Evolutionary conservation across 2,113 vertebrate genomes (phyloP), one percentile per base, ranked within the genome.

Genomic region (Columbina picui): DNA sequence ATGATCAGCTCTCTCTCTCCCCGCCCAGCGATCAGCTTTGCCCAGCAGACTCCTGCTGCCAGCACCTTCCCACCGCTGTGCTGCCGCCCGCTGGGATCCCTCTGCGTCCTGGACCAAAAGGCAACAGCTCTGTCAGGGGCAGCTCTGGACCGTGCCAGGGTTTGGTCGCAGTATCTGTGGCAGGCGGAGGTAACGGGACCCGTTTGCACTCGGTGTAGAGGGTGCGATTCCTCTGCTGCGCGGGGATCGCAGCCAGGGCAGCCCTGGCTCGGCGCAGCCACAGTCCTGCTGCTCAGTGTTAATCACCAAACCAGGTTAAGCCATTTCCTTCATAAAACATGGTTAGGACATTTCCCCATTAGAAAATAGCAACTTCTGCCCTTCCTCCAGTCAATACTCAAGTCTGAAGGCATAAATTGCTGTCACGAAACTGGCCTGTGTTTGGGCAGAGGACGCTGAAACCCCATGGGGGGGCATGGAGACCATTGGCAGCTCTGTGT

Each of bases 111-210:
- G 1, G 38, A n/a, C 16, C 61, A 21, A 69, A 90, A 53, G 34
- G 39, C n/a, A 60, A 10, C 73, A 67, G 87, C 78, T 70, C 61
- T 55, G 69, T 27, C 26, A 25, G 82, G 68, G 34, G 22, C n/a
- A 43, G 8, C 25, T 70, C 56, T 43, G 61, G 59, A 43, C 22
- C 73, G 59, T 1, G 0, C 38, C 10, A 43, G 26, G 75, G 23
- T 53, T 50, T 0, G 0, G 0, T 1, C 0, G 0, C 9, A 22
- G 74, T 15, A 21, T 25, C 41, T 61, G 73, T 3, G 3, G n/a
- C 1, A 63, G 8, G 13, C 18, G 29, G 55, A 74, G 27, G 67
- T 19, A 67, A 53, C 8, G 2, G 64, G 43, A 63, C 21, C 36
- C 10, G 36, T 8, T 49, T 22, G 45, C 56, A 12, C 49, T 39